Evolutionary conservation across 2,113 vertebrate species (phyloP).

Genomic region (Pygoscelis adeliae): DNA sequence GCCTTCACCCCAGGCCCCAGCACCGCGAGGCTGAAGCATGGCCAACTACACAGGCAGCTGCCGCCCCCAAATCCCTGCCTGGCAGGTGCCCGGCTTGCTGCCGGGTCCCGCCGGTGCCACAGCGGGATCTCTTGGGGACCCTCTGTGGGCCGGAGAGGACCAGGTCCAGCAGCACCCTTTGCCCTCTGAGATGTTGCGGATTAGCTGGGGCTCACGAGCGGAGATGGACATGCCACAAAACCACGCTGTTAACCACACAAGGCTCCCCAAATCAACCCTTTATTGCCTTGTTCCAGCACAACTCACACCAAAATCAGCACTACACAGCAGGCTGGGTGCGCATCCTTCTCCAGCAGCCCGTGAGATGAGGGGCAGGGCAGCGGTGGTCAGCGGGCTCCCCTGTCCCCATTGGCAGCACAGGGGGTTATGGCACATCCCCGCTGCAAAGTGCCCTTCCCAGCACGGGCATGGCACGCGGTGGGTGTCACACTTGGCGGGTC

Average conservation of each 20-base stretch:
- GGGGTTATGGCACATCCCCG: not conserved
- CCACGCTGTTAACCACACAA: not conserved
- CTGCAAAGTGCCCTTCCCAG: not conserved
- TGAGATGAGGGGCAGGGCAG: not conserved
- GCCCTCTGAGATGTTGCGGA: not conserved
- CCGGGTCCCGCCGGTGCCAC: not conserved
- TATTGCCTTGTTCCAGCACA: not conserved
- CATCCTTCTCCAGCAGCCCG: not conserved
- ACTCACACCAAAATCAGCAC: not conserved
- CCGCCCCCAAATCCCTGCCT: not conserved
- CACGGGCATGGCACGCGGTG: rapidly evolving
- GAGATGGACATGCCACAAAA: not conserved
- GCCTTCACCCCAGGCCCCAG: not conserved
- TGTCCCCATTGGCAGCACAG: not conserved
- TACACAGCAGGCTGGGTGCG: not conserved
- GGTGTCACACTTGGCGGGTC: not conserved
- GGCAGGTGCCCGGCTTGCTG: not conserved
- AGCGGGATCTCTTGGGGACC: not conserved
- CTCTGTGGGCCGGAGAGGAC: not conserved
- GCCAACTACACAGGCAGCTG: not conserved
- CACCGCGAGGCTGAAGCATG: not conserved
- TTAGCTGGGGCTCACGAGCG: not conserved
- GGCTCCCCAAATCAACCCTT: not conserved
- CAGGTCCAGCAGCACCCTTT: not conserved
- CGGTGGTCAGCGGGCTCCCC: not conserved